phyloP scores from a whole-genome alignment of 2,113 vertebrate species.

The Lycocorax pyrrhopterus region DNA sequence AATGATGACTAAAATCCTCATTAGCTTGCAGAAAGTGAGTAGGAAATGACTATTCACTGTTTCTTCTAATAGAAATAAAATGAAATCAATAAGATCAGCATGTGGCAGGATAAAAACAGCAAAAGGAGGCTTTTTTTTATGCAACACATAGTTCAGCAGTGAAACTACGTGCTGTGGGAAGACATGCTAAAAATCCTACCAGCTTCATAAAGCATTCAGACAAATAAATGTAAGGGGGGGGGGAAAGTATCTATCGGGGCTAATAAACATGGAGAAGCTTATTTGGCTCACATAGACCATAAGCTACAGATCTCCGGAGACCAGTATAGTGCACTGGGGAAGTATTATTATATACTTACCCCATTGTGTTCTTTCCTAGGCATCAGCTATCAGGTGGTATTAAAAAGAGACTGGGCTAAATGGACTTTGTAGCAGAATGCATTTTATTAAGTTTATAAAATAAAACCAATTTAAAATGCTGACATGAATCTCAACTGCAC shows the following conservation, averaged over 20 bases:
- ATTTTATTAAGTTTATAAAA: not conserved
- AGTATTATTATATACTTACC: not conserved
- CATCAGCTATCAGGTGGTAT: not conserved
- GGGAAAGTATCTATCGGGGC: not conserved
- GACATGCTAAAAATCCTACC: not conserved
- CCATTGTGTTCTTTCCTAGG: not conserved
- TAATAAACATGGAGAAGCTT: conserved; percentile 21
- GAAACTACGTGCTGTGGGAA: not conserved
- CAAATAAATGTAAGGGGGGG: not conserved
- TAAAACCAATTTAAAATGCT: not conserved
- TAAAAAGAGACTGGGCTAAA: not conserved
- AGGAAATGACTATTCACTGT: not conserved
- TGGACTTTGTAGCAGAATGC: not conserved
- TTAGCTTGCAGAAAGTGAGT: not conserved
- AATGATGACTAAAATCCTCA: not conserved
- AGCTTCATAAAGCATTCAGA: not conserved
- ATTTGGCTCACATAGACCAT: not conserved
- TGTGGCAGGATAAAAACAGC: not conserved
- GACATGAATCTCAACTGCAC: not conserved
- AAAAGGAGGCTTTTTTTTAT: not conserved
- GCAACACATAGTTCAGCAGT: not conserved
- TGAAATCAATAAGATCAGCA: not conserved
- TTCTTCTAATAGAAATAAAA: conserved; percentile 32
- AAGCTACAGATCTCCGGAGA: not conserved
- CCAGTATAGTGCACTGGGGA: not conserved